Base-by-base conservation (phyloP, 2,113 vertebrate species). In the Phyllostomus hastatus region DNA sequence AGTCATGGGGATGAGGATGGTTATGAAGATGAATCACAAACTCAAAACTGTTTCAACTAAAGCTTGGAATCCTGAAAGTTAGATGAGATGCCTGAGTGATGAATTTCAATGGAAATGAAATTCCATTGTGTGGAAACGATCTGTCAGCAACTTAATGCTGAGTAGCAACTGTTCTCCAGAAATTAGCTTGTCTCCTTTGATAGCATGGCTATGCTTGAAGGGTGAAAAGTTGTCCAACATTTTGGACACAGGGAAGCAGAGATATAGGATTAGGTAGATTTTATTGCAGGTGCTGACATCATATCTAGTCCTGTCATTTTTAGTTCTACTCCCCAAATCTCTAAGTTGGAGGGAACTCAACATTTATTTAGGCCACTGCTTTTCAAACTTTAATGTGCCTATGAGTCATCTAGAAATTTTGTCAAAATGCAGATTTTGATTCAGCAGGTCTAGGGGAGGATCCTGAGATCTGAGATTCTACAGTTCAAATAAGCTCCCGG, bases 11-110 rank as follows among this genome's bases (percentile, higher is more conserved):
- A 89, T 93, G 76, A 95, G 16, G 33, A 89, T 89, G 50, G 8
- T 35, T n/a, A 88, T 38, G 48, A 93, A 95, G 66, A 92, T 94
- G 38, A 92, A 97, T 82, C 26, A 26, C 52, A 93, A 85, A 59
- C 76, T 46, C 64, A n/a, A 81, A 94, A 91, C 41, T 78, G 20
- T 95, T 4, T 6, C 43, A 93, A 86, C 24, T 81, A 66, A 95
- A 94, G 70, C 70, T 83, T 85, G 46, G 46, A 92, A 88, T 95
- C 64, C 80, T 95, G 22, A 69, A 91, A 91, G 59, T 90, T 66
- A 93, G 52, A 89, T 46, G 73, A 95, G 48, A 80, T 96, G 38
- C 59, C 75, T 75, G 72, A 84, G 31, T 81, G 82, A 86, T 88
- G 57, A 82, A 88, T 94, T 81, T 6, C 38, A 73, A 61, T 84